Percentiles rank a stretch among this genome's conserved stretches.
phyloP scores from a whole-genome alignment of 2,113 vertebrate genomes.

The Oceanodroma tethys region DNA sequence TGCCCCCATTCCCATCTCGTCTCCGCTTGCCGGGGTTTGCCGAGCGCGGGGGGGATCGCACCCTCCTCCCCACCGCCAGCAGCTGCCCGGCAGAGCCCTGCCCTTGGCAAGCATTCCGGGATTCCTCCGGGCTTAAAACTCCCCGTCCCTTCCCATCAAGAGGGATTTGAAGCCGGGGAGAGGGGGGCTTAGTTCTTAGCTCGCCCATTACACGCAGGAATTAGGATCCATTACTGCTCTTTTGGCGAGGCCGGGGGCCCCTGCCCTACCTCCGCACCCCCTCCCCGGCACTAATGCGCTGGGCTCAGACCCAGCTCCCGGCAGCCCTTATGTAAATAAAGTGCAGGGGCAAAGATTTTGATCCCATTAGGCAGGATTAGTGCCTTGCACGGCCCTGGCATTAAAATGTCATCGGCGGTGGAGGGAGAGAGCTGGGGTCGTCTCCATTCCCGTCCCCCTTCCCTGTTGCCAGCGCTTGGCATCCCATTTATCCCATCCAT shows the following conservation, averaged over 20 bases:
- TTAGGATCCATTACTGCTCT: conserved; percentile 38
- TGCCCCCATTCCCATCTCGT: neutral
- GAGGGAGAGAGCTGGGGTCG: neutral
- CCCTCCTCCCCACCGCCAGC: neutral
- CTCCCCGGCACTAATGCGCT: neutral
- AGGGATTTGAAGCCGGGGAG: conserved; percentile 52
- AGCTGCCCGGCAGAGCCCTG: neutral
- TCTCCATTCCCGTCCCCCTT: neutral
- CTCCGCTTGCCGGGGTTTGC: accelerated
- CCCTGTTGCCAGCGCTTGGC: neutral
- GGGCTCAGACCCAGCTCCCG: neutral
- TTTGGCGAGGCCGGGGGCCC: neutral
- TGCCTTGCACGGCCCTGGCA: neutral
- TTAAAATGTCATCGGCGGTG: neutral
- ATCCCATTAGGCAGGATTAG: conserved; percentile 73
- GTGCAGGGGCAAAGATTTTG: conserved; percentile 11
- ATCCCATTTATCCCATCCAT: neutral
- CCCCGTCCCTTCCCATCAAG: conserved; percentile 41
- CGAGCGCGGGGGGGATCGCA: accelerated
- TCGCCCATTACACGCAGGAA: neutral
- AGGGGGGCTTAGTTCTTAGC: neutral
- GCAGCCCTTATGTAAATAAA: conserved; percentile 61
- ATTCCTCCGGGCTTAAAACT: conserved; percentile 37
- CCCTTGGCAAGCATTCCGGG: conserved; percentile 12
- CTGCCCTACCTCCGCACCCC: conserved; percentile 8